phyloP scores from a whole-genome alignment of 2,113 vertebrate genomes.

The Garra rufa region DNA sequence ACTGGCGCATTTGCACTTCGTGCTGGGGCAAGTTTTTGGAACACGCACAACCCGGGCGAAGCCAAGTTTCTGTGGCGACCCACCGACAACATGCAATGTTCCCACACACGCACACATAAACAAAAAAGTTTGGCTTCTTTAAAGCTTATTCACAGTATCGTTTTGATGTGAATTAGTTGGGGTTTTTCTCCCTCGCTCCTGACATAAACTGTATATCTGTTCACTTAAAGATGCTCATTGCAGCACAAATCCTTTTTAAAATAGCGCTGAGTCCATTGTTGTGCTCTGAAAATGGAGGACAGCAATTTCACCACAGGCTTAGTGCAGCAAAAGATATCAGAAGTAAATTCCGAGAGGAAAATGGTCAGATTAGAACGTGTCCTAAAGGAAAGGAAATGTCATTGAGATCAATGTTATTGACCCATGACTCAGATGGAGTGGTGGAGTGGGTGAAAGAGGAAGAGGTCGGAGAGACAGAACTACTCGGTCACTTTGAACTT shows the following conservation, averaged over 20 bases:
- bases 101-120: neutral
- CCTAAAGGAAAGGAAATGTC: slow-evolving; percentile 65
- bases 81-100: slow-evolving; percentile 12
- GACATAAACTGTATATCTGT: slow-evolving; percentile 41
- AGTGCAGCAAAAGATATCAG: slow-evolving; percentile 62
- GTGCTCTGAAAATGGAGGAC: slow-evolving; percentile 49
- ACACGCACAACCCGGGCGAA: slow-evolving; percentile 16
- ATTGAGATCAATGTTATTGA: slow-evolving; percentile 64
- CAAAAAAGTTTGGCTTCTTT: slow-evolving; percentile 8
- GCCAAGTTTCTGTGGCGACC: slow-evolving; percentile 40
- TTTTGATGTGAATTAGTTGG: slow-evolving; percentile 29
- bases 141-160: slow-evolving; percentile 29
- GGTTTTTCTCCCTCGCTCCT: slow-evolving; percentile 26
- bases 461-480: neutral
- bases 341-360: slow-evolving; percentile 64
- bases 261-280: slow-evolving; percentile 47
- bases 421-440: slow-evolving; percentile 62
- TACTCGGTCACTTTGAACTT: slow-evolving; percentile 64
- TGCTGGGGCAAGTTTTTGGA: slow-evolving; percentile 45
- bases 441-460: slow-evolving; percentile 23
- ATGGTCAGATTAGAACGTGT: slow-evolving; percentile 67
- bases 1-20: slow-evolving; percentile 50
- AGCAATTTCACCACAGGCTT: slow-evolving; percentile 69
- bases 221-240: slow-evolving; percentile 45
- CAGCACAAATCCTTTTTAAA: slow-evolving; percentile 49